Base-by-base conservation (phyloP, 2,113 vertebrate genomes). In the Chamaetylas fuelleborni region DNA sequence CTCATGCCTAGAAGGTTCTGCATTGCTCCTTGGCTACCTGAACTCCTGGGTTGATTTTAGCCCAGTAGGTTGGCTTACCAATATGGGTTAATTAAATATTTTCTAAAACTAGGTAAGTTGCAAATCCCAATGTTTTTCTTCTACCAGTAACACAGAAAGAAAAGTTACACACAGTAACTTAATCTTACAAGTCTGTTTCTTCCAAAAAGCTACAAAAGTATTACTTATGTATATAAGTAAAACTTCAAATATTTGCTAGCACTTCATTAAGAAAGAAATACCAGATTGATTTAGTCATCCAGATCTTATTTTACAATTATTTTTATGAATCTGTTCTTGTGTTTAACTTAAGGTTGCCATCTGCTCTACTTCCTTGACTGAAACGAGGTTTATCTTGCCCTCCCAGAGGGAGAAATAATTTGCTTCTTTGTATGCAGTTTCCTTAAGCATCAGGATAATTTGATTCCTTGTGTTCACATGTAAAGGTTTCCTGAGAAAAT, bases 381-480 rank as follows among this genome's bases (percentile, higher is more conserved):
- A 33, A 85, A 48, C 2, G 1, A 13, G 17, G 15, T 53, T 73
- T 84, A 18, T 23, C 29, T 34, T 81, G 17, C 60, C 53, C 48
- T 80, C 8, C 6, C 1, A 5, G 34, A 4, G 5, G 2, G 0
- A 4, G 23, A 56, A 54, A 25, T 22, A 28, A 3, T 22, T 54
- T 64, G 4, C 28, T 78, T 20, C 1, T 13, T 56, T 65, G 7
- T 18, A 23, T 61, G 36, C 12, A 51, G 16, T 65, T 88, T 88
- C 13, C 18, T 89, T 70, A 57, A 70, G 8, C 31, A 61, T 38
- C 28, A 51, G 18, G 6, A 50, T 26, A 51, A 58, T 67, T 79
- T 69, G 2, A 53, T 72, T 80, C 17, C 19, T 56, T 66, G 17
- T 61, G 6, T 42, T 61, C 15, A 43, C 8, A 53, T 11, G 4